Evolutionary conservation across 1,140 invertebrate species (phyloP).

Genomic region (Rhysida immarginata): DNA sequence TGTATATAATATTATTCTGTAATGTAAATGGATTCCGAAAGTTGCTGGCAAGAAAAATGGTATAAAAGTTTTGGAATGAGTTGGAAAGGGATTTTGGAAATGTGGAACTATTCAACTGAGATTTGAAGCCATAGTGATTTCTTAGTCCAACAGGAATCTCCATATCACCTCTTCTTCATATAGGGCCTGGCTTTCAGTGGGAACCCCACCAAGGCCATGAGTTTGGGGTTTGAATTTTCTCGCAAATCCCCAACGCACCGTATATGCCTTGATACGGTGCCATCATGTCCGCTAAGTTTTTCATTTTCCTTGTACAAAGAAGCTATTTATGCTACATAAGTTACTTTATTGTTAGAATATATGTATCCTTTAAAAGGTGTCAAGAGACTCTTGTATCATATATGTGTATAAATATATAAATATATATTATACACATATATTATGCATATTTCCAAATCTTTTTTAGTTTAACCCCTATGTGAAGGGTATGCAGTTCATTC

Average conservation of each 20-base stretch:
- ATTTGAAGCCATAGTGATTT: too few relatives aligned
- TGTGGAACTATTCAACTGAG: too few relatives aligned
- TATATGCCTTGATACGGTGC: conserved; percentile 2
- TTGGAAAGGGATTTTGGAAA: background rate
- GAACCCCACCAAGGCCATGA: background rate
- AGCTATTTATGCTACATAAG: conserved; percentile 1
- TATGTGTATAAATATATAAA: too few relatives aligned
- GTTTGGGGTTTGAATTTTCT: background rate
- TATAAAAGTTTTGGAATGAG: background rate
- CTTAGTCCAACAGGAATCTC: conserved; percentile 5
- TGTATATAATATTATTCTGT: background rate
- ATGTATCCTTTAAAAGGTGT: background rate
- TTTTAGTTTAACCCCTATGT: background rate
- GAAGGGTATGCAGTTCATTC: background rate
- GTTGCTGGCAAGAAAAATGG: background rate
- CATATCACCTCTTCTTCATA: background rate
- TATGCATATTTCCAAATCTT: background rate
- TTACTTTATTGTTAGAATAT: background rate
- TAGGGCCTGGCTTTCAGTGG: background rate
- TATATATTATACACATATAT: too few relatives aligned
- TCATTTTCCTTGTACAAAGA: conserved; percentile 10
- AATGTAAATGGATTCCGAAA: background rate
- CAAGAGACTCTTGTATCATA: background rate
- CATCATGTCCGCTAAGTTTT: conserved; percentile 6
- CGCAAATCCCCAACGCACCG: background rate